Percentiles rank a stretch among this genome's conserved stretches.
phyloP scores from a whole-genome alignment of 1,140 invertebrate species.

The Zaprionus africanus region DNA sequence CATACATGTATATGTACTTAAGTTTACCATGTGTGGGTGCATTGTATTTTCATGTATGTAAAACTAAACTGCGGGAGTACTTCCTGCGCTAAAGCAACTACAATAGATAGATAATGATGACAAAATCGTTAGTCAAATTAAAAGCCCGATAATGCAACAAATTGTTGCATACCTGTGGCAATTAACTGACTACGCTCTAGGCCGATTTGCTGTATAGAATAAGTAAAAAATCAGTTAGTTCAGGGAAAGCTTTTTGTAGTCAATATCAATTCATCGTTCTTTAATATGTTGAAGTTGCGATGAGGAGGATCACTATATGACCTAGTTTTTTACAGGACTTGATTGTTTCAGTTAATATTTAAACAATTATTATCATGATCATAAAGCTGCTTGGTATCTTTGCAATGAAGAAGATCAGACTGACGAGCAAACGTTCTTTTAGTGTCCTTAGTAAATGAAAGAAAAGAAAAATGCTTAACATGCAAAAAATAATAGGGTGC shows the following conservation, averaged over 20 bases:
- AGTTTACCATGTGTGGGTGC: conserved; percentile 24
- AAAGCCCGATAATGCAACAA: conserved; percentile 56
- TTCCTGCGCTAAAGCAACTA: conserved; percentile 65
- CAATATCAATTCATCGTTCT: no score
- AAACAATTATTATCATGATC: no score
- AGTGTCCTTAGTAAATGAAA: no score
- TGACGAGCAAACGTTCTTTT: no score
- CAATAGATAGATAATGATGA: conserved; percentile 50
- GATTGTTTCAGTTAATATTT: no score
- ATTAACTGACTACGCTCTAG: conserved; percentile 44
- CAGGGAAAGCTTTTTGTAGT: not conserved
- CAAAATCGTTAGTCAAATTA: conserved; percentile 67
- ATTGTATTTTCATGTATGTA: conserved; percentile 29
- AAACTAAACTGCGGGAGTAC: conserved; percentile 51
- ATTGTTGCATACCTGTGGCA: conserved; percentile 49
- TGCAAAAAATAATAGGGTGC: no score
- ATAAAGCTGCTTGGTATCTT: no score
- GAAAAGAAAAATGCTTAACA: no score
- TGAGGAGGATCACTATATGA: no score
- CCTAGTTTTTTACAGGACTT: no score
- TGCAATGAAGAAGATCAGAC: no score
- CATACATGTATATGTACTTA: conserved; percentile 1
- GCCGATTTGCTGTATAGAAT: conserved; percentile 43
- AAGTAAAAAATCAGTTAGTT: not conserved
- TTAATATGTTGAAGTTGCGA: no score